Base-by-base conservation (phyloP, 2,888 invertebrate genomes). In the Euzophera pinguis region DNA sequence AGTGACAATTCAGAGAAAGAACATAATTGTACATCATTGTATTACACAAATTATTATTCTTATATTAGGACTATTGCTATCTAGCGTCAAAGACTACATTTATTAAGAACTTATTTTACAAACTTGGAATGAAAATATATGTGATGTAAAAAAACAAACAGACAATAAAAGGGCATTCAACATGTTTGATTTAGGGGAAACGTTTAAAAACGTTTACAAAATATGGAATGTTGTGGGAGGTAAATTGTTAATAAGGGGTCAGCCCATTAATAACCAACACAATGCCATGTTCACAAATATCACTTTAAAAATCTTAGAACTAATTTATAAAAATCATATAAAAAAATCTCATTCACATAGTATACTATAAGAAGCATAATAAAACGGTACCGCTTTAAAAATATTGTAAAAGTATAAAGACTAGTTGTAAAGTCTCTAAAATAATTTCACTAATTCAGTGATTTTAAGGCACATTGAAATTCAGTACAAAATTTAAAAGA, bases 51-150 rank as follows among this genome's bases (percentile, higher is more conserved):
- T n/a, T n/a, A n/a, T n/a, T n/a, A n/a, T n/a, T n/a, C n/a, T n/a
- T n/a, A n/a, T n/a, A n/a, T n/a, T n/a, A n/a, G 7, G 29, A 29
- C 37, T 48, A 14, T 5, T 8, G 22, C 38, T 49, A 49, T 60
- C 73, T 73, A 73, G 69, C 71, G 66, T 61, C 56, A 56, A 22
- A 3, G 61, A 65, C 73, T 73, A 66, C 59, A 59, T 66, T 65
- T 51, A 51, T 55, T 54, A 17, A 41, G 22, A 22, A 3, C 22
- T 22, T 22, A 22, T 5, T 22, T 22, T 22, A 22, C 22, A 2
- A 3, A 22, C 22, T 22, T 22, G 22, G 22, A 22, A 22, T 22
- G 22, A 22, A 22, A 22, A 22, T 5, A 3, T 22, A 22, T 22
- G n/a, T n/a, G 5, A 22, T 22, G 22, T 22, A 22, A 22, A 5